A percentile compares a stretch with the other conserved stretches of the same genome.
Evolutionary conservation across 2,113 vertebrate species (phyloP).

Genomic region (Trogon surrucura): DNA sequence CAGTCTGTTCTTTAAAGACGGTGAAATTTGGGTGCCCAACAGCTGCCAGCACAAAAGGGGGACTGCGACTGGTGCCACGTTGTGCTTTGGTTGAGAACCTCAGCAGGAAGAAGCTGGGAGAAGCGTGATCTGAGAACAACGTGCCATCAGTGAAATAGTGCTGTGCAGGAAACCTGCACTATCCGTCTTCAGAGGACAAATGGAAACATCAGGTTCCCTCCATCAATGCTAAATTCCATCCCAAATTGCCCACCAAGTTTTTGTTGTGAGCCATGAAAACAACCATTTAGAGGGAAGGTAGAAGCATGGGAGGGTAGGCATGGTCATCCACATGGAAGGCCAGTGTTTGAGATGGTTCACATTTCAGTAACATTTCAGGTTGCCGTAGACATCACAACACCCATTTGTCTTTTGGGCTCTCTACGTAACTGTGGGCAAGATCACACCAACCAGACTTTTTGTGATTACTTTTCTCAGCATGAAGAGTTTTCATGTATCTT

Average conservation of each 20-base stretch:
- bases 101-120: background rate
- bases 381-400: fast-evolving
- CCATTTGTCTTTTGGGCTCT: background rate
- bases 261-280: background rate
- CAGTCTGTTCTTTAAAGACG: background rate
- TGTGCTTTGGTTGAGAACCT: background rate
- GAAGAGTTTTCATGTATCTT: background rate
- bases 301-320: background rate
- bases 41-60: background rate
- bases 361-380: background rate
- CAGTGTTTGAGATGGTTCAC: fast-evolving
- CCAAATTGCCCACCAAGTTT: background rate
- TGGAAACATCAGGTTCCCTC: background rate
- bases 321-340: background rate
- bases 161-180: background rate
- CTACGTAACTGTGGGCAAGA: background rate
- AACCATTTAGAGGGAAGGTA: background rate
- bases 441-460: background rate
- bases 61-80: fast-evolving
- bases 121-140: fast-evolving
- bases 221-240: background rate
- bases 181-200: background rate
- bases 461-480: background rate
- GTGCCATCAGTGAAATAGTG: fast-evolving
- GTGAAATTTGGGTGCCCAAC: background rate